Evolutionary conservation across 1,140 invertebrate genomes (phyloP), one percentile per base, ranked within the genome.

Genomic region (Papilio dardanus): DNA sequence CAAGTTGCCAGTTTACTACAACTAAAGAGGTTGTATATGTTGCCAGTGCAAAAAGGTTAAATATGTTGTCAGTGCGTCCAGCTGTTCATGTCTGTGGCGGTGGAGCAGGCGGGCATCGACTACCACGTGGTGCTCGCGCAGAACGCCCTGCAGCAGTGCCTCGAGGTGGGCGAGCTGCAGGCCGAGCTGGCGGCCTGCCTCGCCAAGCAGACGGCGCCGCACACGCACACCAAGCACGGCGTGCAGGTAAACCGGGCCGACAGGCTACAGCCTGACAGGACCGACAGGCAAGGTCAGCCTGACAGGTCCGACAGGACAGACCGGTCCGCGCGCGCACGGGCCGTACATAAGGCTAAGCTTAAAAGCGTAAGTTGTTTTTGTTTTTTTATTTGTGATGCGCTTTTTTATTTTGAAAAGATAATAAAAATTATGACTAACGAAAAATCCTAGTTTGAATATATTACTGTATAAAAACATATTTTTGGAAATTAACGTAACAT

Each of bases 101-200:
- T 99, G 77, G 98, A 99, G 93, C 97, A 98, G 83, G 97, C 98
- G 42, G 97, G 97, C 82, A 98, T 99, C 83, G 98, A 99, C 93
- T 98, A 99, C 91, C 98, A 99, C 88, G 98, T 99, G 81, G 97
- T 97, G 66, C 94, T 99, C 77, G 98, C 98, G 28, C 98, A 99
- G 95, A 98, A 98, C 91, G 97, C 98, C 10, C 94, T 99, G 62
- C 97, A 98, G 88, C 96, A 97, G 85, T 99, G 98, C 92, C 94
- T 99, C 62, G 96, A 98, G 82, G 96, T 97, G 87, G 95, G 96
- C 74, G 97, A 99, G 93, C 95, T 99, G 75, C 98, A 99, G 88
- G 96, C 97, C 85, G 98, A 99, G 95, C 95, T 99, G 86, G 96
- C 97, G 84, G 97, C 97, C 87, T 97, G 97, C 76, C 94, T 99